phyloP scores from a whole-genome alignment of 2,113 vertebrate species.

The Barbus barbus region DNA sequence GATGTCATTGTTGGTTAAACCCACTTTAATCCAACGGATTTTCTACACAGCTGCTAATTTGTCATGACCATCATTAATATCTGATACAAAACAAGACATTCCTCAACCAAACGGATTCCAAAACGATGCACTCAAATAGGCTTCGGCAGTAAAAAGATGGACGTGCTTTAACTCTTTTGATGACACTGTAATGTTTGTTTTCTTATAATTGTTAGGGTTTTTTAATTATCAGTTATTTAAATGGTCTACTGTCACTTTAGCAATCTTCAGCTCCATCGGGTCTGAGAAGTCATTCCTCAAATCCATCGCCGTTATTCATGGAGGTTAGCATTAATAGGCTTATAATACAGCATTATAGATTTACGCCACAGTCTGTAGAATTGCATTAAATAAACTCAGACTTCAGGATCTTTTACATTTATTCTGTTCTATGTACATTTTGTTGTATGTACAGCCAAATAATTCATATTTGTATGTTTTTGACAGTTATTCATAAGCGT shows the following conservation, averaged over 20 bases:
- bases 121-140: not conserved
- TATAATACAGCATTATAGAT: not conserved
- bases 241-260: not conserved
- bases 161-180: not conserved
- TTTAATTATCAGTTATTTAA: not conserved
- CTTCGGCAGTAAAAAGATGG: not conserved
- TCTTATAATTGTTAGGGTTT: not conserved
- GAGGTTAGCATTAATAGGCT: not conserved
- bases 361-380: not conserved
- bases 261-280: not conserved
- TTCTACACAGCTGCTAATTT: slow-evolving; percentile 28
- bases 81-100: not conserved
- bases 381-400: slow-evolving; percentile 11
- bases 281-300: not conserved
- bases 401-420: slow-evolving; percentile 69
- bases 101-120: not conserved
- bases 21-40: slow-evolving; percentile 36
- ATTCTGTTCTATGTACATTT: slow-evolving; percentile 73
- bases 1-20: not conserved
- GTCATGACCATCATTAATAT: slow-evolving; percentile 1
- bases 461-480: slow-evolving; percentile 44
- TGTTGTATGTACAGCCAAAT: slow-evolving; percentile 70
- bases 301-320: not conserved
- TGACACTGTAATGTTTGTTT: not conserved
- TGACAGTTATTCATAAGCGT: slow-evolving; percentile 58